Evolutionary conservation across 2,888 invertebrate genomes (phyloP), one percentile per base, ranked within the genome.

Genomic region (Steinernema hermaphroditum): DNA sequence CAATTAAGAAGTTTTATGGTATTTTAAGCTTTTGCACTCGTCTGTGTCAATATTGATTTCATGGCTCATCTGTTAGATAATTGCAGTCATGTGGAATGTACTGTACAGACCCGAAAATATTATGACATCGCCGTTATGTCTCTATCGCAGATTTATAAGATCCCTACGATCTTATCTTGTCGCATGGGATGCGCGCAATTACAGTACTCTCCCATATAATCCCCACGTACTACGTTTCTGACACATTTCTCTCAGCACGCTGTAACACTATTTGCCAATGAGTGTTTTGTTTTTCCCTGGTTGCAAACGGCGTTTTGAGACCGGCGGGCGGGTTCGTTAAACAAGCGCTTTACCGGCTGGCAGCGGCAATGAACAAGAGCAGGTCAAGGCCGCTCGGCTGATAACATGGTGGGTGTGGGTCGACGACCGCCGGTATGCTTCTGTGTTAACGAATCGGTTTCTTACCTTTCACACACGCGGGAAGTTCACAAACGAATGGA

Each of bases 401-500:
- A 62, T 62, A 62, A 62, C 62, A 34, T 62, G 27, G 29, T 62
- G 16, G 27, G 62, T 34, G 29, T 62, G 32, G 62, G 62, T 62
- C 62, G 62, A 32, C 32, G 62, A 62, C 62, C 62, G 54, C 12
- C 54, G 32, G 62, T 32, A 62, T 32, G 62, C 62, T 32, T 27
- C n/a, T 24, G 29, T 32, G 62, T 62, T 62, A 29, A 62, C 32
- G 22, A 62, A 62, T 6, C 62, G 62, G 62, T 29, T 62, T 24
- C 32, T 19, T 9, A 86, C 85, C 92, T 87, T 91, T 90, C 71
- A 95, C 94, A 88, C 96, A 96, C 70, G 96, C 95, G 79, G 91
- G 91, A 32, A 94, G 91, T 86, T 93, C 91, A 87, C 96, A 96
- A 91, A 96, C 93, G 88, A 96, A 96, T 32, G 95, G 95, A 83